Evolutionary conservation across 1,140 invertebrate genomes (phyloP), one percentile per base, ranked within the genome.

Genomic region (Drosophila bocki): DNA sequence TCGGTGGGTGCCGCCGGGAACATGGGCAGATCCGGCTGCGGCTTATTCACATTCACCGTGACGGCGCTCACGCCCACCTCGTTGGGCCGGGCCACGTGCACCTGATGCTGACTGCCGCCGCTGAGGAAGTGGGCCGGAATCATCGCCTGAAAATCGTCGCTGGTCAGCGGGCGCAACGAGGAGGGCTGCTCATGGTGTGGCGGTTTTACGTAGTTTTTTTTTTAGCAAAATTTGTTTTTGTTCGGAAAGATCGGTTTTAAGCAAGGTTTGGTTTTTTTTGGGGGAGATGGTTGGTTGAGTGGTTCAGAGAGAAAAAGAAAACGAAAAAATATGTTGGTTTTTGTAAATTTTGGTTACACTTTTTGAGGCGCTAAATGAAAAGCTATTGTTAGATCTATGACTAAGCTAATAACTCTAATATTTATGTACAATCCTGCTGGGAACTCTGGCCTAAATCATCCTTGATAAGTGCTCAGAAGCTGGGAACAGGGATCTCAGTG

Each of bases 111-210:
- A 86, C 82, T 85, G 92, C 90, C 91, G 67, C 94, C 94, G 83
- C 94, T 94, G 72, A 97, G 95, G 95, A 98, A 97, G 94, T 97
- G 97, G 92, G 96, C 95, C 82, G 97, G 97, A 87, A 98, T 98
- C 97, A 98, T 97, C 93, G 97, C 96, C 95, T 97, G 96, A 95
- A 98, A 97, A 94, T 97, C 96, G 94, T 97, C 97, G 94, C 96
- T 97, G 93, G 96, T 97, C 94, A 97, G 96, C 90, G 96, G 96
- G 93, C 96, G 95, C 93, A 96, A 94, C 93, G 96, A 95, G 93
- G 91, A 75, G 50, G 76, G 56, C 86, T 86, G 85, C 78, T 78
- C 45, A 50, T 19, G 44, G 48, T 64, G 45, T 93, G 93, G 58
- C 68, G 33, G 45, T 15, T 26, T 22, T 9, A 15, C 13, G 50